Evolutionary conservation across 2,888 invertebrate species (phyloP).

Genomic region (Creontiades dilutus): DNA sequence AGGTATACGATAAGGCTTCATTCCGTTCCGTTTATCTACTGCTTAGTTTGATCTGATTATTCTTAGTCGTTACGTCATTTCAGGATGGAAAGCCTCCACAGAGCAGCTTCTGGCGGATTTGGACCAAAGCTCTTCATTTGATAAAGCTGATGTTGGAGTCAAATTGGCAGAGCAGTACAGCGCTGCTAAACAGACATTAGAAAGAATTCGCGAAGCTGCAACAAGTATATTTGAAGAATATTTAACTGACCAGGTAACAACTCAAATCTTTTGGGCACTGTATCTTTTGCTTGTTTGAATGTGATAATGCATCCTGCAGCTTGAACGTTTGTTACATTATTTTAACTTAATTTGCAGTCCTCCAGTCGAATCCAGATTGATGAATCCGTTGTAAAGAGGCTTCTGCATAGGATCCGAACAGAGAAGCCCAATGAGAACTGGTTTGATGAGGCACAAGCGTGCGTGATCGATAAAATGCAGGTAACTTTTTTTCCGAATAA

Average conservation of each 20-base stretch:
- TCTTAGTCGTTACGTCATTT: background rate
- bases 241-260: conserved; percentile 82
- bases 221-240: conserved; percentile 88
- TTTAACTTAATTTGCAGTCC: conserved; percentile 75
- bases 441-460: conserved; percentile 91
- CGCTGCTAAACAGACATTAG: conserved; percentile 73
- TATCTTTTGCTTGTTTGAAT: too few relatives aligned
- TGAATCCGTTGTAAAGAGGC: conserved; percentile 82
- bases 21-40: background rate
- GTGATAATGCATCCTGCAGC: too few relatives aligned
- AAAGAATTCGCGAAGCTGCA: conserved; percentile 84
- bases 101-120: conserved; percentile 84
- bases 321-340: too few relatives aligned
- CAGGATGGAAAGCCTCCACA: conserved; percentile 83
- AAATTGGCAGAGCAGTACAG: conserved; percentile 74
- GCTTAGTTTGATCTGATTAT: background rate
- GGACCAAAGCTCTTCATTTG: conserved; percentile 77
- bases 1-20: conserved; percentile 78
- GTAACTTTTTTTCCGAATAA: conserved; percentile 75
- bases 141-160: conserved; percentile 70
- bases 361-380: conserved; percentile 82
- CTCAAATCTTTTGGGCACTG: too few relatives aligned
- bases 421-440: conserved; percentile 85
- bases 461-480: conserved; percentile 83
- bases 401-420: conserved; percentile 83